These are phyloP conservation scores for Tupaia tana DNA, from an alignment of 2,113 vertebrate species.

Conservation along the genomic window DNA sequence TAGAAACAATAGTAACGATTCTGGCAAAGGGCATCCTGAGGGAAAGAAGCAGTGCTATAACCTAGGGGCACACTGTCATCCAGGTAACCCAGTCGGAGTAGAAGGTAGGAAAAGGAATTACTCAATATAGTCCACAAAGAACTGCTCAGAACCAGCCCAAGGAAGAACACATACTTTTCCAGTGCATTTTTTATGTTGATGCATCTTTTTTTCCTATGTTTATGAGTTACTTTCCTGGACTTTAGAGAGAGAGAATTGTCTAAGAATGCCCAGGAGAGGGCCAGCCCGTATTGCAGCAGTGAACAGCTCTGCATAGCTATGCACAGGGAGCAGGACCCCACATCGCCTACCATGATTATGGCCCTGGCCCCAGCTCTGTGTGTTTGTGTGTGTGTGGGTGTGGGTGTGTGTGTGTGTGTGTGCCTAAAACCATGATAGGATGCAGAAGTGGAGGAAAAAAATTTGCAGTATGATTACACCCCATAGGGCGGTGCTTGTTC, in stretches of 20 bases:
- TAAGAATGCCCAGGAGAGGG: neutral
- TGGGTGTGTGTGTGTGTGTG: no score
- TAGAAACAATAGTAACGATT: neutral
- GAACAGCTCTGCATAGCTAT: no score
- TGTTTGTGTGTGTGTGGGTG: no score
- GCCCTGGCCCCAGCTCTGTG: no score
- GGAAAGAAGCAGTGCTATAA: neutral
- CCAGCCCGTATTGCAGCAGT: no score
- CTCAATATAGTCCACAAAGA: neutral
- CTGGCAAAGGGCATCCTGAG: neutral
- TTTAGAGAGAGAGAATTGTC: neutral
- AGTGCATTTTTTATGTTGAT: neutral
- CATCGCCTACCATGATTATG: no score
- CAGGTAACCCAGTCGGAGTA: neutral
- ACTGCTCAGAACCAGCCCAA: neutral
- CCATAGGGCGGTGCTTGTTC: no score
- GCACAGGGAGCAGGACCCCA: no score
- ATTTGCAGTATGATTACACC: no score
- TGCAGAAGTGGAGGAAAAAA: no score
- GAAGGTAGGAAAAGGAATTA: neutral
- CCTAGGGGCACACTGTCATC: neutral
- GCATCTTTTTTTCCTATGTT: neutral
- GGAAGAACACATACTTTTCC: neutral
- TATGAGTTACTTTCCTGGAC: neutral
- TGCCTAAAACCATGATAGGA: no score